These are phyloP conservation scores for Idaea straminata DNA, from an alignment of 2,888 invertebrate species.

Conservation along the genomic window DNA sequence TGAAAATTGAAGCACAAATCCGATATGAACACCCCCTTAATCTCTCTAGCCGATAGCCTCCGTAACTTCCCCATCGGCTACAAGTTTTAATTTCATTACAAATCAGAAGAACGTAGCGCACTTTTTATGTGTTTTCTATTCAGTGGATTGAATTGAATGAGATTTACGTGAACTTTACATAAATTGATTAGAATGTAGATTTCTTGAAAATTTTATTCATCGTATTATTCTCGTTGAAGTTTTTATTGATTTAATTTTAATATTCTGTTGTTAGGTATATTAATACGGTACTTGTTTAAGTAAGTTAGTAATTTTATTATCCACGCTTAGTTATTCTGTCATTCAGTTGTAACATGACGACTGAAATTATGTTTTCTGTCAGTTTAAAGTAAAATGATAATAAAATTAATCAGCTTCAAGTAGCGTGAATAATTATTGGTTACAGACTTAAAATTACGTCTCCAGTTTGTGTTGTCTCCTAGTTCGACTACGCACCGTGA, in stretches of 20 bases:
- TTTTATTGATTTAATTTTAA: neutral
- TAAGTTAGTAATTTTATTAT: neutral
- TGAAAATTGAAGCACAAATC: slow-evolving; percentile 47
- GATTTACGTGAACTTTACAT: slow-evolving; percentile 36
- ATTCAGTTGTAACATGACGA: neutral
- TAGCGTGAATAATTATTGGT: slow-evolving; percentile 9
- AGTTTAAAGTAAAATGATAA: neutral
- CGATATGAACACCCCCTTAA: slow-evolving; percentile 40
- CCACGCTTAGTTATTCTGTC: neutral
- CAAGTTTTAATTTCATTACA: slow-evolving; percentile 64
- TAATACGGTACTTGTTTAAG: neutral
- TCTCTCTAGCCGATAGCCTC: slow-evolving; percentile 18
- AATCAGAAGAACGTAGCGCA: slow-evolving; percentile 45
- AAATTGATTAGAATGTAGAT: slow-evolving; percentile 47
- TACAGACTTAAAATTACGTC: slow-evolving; percentile 11
- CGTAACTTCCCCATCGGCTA: slow-evolving; percentile 32
- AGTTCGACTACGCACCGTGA: slow-evolving; percentile 55
- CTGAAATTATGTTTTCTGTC: neutral
- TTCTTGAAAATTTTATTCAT: slow-evolving; percentile 23
- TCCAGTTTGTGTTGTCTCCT: slow-evolving; percentile 31
- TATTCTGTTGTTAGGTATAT: neutral
- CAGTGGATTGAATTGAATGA: slow-evolving; percentile 45
- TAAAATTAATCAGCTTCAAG: slow-evolving; percentile 12
- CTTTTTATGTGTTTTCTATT: slow-evolving; percentile 48
- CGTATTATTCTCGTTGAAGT: neutral